phyloP scores from a whole-genome alignment of 1,140 invertebrate species.

The Ceratina calcarata region DNA sequence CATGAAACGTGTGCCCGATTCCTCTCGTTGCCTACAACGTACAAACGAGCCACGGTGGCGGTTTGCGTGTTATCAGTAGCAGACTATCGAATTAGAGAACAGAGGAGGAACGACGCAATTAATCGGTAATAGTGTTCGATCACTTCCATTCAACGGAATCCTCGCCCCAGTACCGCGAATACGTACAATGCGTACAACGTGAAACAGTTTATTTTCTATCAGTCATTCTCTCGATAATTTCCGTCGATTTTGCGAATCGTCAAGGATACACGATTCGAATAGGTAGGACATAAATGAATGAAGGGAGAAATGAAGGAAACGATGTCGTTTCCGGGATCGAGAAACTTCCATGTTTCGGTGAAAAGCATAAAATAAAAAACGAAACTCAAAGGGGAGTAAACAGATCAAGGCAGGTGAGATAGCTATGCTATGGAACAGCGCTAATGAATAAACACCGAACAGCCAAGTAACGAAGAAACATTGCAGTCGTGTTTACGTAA shows the following conservation, averaged over 20 bases:
- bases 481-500: constrained; percentile 36
- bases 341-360: constrained; percentile 7
- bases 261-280: too few species aligned
- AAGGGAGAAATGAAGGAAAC: not conserved
- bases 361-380: constrained; percentile 50
- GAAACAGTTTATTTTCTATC: constrained; percentile 11
- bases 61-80: constrained; percentile 15
- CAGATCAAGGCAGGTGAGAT: constrained; percentile 67
- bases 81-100: constrained; percentile 31
- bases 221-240: not conserved
- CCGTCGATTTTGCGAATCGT: not conserved
- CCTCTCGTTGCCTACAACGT: not conserved
- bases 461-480: constrained; percentile 68
- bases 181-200: not conserved
- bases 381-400: constrained; percentile 51
- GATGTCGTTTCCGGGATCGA: not conserved
- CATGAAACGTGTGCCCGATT: constrained; percentile 3
- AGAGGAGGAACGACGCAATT: constrained; percentile 24
- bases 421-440: constrained; percentile 64
- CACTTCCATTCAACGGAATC: not conserved
- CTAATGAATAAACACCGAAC: constrained; percentile 66
- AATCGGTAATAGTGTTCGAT: constrained; percentile 37
- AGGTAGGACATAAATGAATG: not conserved
- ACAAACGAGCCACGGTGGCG: constrained; percentile 18
- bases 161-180: not conserved